Evolutionary conservation across 2,797 vertebrate genomes (phyloP).

Genomic region (Peromyscus aztecus): DNA sequence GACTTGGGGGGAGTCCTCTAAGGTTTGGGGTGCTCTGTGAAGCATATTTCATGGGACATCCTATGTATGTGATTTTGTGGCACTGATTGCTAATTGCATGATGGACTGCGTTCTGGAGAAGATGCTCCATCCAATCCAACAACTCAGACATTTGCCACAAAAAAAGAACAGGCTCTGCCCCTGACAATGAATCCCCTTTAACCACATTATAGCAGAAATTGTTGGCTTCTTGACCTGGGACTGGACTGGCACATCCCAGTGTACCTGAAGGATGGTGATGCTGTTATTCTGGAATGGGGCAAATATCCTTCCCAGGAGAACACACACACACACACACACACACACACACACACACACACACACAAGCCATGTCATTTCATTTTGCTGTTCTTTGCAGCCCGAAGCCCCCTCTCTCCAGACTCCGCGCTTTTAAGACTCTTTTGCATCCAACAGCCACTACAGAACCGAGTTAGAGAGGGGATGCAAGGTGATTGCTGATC

Average conservation of each 20-base stretch:
- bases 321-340: background rate
- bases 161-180: background rate
- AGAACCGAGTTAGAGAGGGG: constrained; percentile 42
- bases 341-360: background rate
- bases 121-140: background rate
- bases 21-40: background rate
- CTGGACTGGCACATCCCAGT: background rate
- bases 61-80: background rate
- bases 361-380: background rate
- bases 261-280: background rate
- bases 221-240: background rate
- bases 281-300: background rate
- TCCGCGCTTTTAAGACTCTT: background rate
- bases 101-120: background rate
- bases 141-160: background rate
- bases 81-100: accelerated
- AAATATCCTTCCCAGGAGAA: background rate
- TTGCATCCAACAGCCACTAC: background rate
- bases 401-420: background rate
- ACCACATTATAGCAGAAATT: background rate
- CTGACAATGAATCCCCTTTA: background rate
- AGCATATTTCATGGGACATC: too few relatives aligned
- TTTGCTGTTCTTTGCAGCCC: background rate
- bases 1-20: background rate
- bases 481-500: background rate